Evolutionary conservation across 2,113 vertebrate species (phyloP).

Genomic region (Taxidea taxus): DNA sequence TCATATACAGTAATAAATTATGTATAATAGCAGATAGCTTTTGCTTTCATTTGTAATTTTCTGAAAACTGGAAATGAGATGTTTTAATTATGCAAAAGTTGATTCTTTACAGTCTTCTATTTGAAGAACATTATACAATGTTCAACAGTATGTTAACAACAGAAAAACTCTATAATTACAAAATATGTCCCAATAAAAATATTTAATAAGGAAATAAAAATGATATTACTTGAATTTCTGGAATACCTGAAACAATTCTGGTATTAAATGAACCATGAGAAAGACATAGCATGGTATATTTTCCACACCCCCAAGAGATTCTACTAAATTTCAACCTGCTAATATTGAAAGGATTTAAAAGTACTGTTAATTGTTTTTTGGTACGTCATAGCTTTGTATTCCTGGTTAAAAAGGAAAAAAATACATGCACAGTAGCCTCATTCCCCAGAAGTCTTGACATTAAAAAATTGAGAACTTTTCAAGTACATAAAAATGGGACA

Average conservation of each 20-base stretch:
- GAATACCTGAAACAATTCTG: neutral
- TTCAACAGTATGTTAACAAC: neutral
- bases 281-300: neutral
- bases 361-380: neutral
- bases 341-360: conserved; percentile 10
- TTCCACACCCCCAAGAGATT: neutral
- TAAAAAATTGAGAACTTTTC: neutral
- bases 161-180: neutral
- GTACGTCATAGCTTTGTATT: neutral
- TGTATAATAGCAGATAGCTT: neutral
- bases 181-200: neutral
- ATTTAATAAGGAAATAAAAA: neutral
- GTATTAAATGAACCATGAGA: neutral
- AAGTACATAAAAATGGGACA: neutral
- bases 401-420: neutral
- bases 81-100: neutral
- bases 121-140: neutral
- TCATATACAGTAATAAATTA: neutral
- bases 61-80: conserved; percentile 8
- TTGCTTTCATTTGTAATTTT: conserved; percentile 16
- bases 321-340: neutral
- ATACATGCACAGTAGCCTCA: neutral
- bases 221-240: neutral
- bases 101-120: neutral
- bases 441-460: neutral